Evolutionary conservation across 2,888 invertebrate species (phyloP).

Genomic region (Cheiracanthium punctorium): DNA sequence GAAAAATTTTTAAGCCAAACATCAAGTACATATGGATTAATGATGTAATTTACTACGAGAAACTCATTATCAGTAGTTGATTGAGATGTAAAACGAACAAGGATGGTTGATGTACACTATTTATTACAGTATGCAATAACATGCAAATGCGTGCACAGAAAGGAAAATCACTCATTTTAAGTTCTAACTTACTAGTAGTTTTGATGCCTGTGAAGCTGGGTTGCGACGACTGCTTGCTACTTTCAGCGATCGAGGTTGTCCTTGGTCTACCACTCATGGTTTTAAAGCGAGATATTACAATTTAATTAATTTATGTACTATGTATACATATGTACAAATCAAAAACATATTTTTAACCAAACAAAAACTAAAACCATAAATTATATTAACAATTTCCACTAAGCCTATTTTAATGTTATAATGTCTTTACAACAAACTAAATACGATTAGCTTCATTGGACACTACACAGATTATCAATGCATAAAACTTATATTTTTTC

Average conservation of each 20-base stretch:
- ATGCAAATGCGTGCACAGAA: too few species aligned
- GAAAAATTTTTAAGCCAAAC: too few species aligned
- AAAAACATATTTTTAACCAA: constrained; percentile 31
- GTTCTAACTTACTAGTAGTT: constrained; percentile 83
- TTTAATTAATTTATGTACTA: constrained; percentile 40
- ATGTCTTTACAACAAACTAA: not conserved
- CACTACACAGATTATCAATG: not conserved
- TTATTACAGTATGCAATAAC: too few species aligned
- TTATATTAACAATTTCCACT: constrained; percentile 20
- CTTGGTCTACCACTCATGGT: constrained; percentile 95
- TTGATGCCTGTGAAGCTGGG: constrained; percentile 75
- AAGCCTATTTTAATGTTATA: constrained; percentile 45
- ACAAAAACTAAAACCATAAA: constrained; percentile 32
- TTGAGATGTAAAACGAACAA: too few species aligned
- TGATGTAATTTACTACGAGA: too few species aligned
- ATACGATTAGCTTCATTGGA: not conserved
- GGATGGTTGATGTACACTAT: too few species aligned
- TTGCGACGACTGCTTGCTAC: constrained; percentile 92
- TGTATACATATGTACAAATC: constrained; percentile 40
- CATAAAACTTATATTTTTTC: not conserved
- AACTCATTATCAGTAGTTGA: too few species aligned
- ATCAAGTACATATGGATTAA: too few species aligned
- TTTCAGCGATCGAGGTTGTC: constrained; percentile 97
- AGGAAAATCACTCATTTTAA: not conserved
- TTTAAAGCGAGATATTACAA: constrained; percentile 27